Conservation (phyloP, 2,797 vertebrate species). For the Sebastes aleutianus region DNA sequence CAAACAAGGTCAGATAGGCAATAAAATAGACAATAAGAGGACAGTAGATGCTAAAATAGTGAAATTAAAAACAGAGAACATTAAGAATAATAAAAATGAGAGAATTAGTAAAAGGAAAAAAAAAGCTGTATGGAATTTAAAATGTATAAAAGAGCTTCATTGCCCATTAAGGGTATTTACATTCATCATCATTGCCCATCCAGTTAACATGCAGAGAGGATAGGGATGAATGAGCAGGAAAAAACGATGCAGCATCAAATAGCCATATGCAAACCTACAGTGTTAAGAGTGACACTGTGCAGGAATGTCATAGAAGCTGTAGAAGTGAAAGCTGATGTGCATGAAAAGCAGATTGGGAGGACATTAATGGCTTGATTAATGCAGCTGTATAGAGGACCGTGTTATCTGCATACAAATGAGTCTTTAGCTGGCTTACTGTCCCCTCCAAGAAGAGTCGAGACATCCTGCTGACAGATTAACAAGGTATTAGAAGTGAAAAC, state of each 20-base stretch:
- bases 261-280: not conserved
- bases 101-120: not conserved
- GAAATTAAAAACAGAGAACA: too few relatives aligned
- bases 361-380: slow-evolving; percentile 27
- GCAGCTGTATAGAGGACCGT: slow-evolving; percentile 13
- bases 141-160: not conserved
- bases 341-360: slow-evolving; percentile 1
- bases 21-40: too few relatives aligned
- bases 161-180: not conserved
- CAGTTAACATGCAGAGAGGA: not conserved
- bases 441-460: slow-evolving; percentile 12
- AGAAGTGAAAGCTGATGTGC: not conserved
- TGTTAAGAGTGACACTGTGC: not conserved
- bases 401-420: slow-evolving; percentile 66
- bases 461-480: slow-evolving; percentile 63
- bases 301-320: not conserved
- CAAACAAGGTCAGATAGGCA: too few relatives aligned
- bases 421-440: slow-evolving; percentile 43
- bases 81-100: not conserved
- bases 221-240: not conserved
- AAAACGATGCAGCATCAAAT: not conserved
- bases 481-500: slow-evolving; percentile 36
- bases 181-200: not conserved
- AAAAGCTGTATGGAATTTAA: not conserved
- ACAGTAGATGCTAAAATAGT: too few relatives aligned